Percentiles rank a stretch among this genome's conserved stretches.
phyloP scores from a whole-genome alignment of 2,797 vertebrate species.

The Antrozous pallidus region DNA sequence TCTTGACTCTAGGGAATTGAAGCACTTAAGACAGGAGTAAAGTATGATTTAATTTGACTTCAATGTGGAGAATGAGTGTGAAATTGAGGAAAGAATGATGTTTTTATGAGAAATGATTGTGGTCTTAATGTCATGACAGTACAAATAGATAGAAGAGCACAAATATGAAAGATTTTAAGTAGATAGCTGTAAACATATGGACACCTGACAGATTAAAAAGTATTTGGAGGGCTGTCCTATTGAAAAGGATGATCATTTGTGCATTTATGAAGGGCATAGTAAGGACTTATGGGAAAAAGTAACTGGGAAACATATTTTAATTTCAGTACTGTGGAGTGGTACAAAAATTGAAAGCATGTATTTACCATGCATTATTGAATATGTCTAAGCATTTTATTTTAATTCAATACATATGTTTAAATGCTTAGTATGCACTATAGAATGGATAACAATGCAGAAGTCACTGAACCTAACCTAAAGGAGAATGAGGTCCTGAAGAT shows the following conservation, averaged over 20 bases:
- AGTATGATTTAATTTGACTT: background rate
- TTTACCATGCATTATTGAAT: background rate
- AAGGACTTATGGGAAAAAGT: background rate
- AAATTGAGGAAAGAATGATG: background rate
- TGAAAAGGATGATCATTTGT: background rate
- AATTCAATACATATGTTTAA: conserved; percentile 12
- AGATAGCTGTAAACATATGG: background rate
- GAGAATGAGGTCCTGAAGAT: background rate
- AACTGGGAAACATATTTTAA: background rate
- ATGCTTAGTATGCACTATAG: background rate
- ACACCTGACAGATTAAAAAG: background rate
- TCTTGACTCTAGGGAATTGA: background rate
- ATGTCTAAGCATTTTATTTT: background rate
- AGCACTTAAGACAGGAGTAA: background rate
- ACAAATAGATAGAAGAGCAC: background rate
- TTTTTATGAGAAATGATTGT: background rate
- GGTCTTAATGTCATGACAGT: background rate
- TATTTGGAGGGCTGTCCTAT: background rate
- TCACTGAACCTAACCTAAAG: background rate
- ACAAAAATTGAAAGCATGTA: background rate
- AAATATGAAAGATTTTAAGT: background rate
- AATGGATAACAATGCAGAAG: background rate
- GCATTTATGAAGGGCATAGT: background rate
- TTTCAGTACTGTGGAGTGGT: background rate
- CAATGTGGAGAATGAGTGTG: background rate